A percentile compares a stretch with the other conserved stretches of the same genome.
phyloP scores from a whole-genome alignment of 2,113 vertebrate species.

The Semnornis frantzii region DNA sequence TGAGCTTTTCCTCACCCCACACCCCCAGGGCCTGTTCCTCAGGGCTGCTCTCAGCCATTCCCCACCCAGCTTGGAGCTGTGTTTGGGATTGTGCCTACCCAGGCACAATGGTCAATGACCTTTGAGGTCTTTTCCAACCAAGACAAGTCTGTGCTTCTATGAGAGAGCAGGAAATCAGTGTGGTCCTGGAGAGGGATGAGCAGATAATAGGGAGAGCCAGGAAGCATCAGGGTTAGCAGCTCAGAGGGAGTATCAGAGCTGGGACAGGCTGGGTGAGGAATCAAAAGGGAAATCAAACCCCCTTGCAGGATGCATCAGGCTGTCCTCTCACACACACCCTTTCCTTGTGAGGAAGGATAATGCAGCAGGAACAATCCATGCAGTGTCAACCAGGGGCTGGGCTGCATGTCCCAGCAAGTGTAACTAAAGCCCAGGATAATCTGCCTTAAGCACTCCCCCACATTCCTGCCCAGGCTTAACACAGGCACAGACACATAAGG shows the following conservation, averaged over 20 bases:
- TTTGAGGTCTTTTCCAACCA: too few species aligned
- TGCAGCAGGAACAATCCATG: not conserved
- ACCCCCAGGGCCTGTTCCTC: too few species aligned
- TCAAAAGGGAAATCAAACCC: not conserved
- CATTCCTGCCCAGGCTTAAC: constrained; percentile 46
- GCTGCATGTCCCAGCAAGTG: not conserved
- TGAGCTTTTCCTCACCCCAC: too few species aligned
- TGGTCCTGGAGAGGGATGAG: not conserved
- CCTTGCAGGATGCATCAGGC: not conserved
- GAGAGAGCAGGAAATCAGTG: not conserved
- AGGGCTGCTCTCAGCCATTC: too few species aligned
- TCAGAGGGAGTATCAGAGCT: not conserved
- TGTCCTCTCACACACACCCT: not conserved
- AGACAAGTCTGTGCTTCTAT: too few species aligned
- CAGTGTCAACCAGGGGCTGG: not conserved
- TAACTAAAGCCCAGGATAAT: not conserved
- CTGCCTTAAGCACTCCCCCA: not conserved
- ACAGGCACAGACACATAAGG: not conserved
- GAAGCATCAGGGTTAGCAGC: not conserved
- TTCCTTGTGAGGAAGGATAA: constrained; percentile 4
- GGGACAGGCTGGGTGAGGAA: not conserved
- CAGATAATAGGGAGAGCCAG: not conserved
- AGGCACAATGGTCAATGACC: too few species aligned
- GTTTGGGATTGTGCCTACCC: too few species aligned
- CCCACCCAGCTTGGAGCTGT: too few species aligned